Base-by-base conservation (phyloP, 2,113 vertebrate species). In the Pithys albifrons region DNA sequence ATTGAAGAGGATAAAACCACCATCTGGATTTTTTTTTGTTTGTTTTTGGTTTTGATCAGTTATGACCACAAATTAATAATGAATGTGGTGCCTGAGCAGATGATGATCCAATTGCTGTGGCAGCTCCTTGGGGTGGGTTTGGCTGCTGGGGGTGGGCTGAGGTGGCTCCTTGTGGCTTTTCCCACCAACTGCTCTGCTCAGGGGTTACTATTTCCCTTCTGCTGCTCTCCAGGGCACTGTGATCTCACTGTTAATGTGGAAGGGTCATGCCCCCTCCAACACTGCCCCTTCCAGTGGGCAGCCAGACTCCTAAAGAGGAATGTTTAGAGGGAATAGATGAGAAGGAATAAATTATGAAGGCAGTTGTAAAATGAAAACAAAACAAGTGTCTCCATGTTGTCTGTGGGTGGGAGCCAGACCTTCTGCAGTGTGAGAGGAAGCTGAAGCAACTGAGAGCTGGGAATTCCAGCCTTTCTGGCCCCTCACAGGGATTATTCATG, bases 1-100 rank as follows among this genome's bases (percentile, higher is more conserved):
- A 39, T 55, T 59, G 48, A 65, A 61, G 62, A 79, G 69, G 85
- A 64, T 94, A 52, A 88, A 85, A 95, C 95, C 78, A 55, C 88
- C 61, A 89, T 64, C 74, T 80, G 76, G 64, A 48, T 4, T 67
- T 39, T 37, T 19, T 55, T 29, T 35, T 17, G 6, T n/a, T 9
- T 10, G 29, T n/a, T 55, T 45, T n/a, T 76, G 39, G 39, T 71
- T 71, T 46, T 19, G 4, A 69, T 93, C 22, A 15, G 10, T 88
- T 89, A 62, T 57, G 88, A 86, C 64, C 17, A 1, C 58, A 80
- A 39, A 59, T 95, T 76, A 87, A 72, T 82, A 65, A 90, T 71
- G 70, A 33, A 85, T 35, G 75, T 3, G 7, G 84, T 61, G 89
- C 78, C 9, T 13, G 58, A 65, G 86, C 61, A 54, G 78, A 37